phyloP scores from a whole-genome alignment of 2,797 vertebrate genomes.

The Pyrocephalus nanus region DNA sequence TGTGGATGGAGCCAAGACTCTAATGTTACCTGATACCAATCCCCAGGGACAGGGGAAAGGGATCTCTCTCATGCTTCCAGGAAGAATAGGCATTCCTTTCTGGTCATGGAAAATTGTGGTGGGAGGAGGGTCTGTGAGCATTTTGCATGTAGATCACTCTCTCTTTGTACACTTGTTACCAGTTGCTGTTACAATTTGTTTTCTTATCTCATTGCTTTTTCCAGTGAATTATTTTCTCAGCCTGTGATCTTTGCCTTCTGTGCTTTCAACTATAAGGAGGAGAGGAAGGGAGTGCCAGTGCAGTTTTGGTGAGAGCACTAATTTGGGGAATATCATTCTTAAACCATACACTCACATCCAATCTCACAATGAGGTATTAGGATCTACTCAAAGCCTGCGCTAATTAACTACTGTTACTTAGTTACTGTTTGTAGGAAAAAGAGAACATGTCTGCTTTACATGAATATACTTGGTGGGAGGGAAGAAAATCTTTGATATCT shows the following conservation, averaged over 20 bases:
- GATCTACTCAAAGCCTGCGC: neutral
- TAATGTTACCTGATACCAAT: neutral
- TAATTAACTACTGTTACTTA: neutral
- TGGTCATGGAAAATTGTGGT: neutral
- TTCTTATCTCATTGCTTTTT: neutral
- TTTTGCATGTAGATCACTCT: neutral
- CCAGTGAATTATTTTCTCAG: neutral
- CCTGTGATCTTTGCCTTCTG: neutral
- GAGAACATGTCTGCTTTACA: neutral
- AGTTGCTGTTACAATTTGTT: neutral
- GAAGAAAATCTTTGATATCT: neutral
- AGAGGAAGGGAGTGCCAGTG: neutral
- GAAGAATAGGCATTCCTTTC: rapidly evolving
- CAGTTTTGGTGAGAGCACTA: neutral
- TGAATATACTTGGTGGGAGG: neutral
- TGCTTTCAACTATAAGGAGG: neutral
- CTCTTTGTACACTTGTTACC: neutral
- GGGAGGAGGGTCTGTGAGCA: neutral
- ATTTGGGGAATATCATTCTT: rapidly evolving
- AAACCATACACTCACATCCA: neutral
- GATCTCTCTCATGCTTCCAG: neutral
- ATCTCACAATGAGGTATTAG: neutral
- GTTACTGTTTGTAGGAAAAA: neutral
- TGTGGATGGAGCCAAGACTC: neutral
- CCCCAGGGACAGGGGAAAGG: neutral